These are phyloP conservation scores for Drosophila lutescens DNA, from an alignment of 2,888 invertebrate genomes.

Conservation along the genomic window DNA sequence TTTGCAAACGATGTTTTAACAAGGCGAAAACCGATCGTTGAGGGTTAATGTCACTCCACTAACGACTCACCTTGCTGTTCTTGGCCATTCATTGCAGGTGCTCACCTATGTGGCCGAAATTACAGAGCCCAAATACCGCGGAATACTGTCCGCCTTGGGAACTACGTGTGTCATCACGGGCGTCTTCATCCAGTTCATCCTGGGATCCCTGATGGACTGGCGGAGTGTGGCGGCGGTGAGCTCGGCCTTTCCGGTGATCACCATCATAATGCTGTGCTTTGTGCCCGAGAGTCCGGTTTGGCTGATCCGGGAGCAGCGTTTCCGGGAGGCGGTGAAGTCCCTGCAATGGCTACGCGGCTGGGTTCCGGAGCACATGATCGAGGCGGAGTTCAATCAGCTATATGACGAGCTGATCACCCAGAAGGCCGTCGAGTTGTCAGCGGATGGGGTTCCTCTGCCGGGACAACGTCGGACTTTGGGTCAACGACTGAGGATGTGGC, in stretches of 20 bases:
- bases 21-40: neutral
- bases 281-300: slow-evolving; percentile 94
- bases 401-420: slow-evolving; percentile 82
- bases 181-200: slow-evolving; percentile 90
- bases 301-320: slow-evolving; percentile 88
- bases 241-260: slow-evolving; percentile 87
- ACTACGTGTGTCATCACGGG: slow-evolving; percentile 91
- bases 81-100: slow-evolving; percentile 85
- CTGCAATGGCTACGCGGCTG: slow-evolving; percentile 93
- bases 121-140: slow-evolving; percentile 91
- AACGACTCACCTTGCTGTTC: slow-evolving; percentile 9
- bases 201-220: slow-evolving; percentile 90
- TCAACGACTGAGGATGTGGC: slow-evolving; percentile 84
- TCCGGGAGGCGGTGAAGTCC: slow-evolving; percentile 88
- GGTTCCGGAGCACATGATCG: slow-evolving; percentile 87
- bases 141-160: slow-evolving; percentile 88
- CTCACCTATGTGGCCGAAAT: slow-evolving; percentile 94
- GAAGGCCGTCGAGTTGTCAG: slow-evolving; percentile 73
- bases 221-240: slow-evolving; percentile 89
- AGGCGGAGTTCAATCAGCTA: slow-evolving; percentile 83
- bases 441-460: slow-evolving; percentile 56
- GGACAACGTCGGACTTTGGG: slow-evolving; percentile 49
- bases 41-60: slow-evolving; percentile 11
- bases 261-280: slow-evolving; percentile 88
- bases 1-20: neutral